Evolutionary conservation across 2,797 vertebrate genomes (phyloP), one percentile per base, ranked within the genome.

Genomic region (Champsocephalus gunnari): DNA sequence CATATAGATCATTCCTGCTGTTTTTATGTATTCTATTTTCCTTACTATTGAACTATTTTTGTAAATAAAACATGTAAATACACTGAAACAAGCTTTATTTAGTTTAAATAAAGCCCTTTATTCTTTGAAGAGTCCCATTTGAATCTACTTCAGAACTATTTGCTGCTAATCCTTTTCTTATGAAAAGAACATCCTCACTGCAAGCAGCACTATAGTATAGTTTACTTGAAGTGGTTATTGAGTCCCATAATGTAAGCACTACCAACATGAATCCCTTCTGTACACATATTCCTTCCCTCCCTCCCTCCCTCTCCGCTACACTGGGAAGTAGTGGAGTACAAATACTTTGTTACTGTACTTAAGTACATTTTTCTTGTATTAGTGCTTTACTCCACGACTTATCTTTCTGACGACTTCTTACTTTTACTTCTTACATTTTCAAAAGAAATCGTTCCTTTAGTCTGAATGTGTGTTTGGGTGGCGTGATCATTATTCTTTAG

Each of bases 241-340:
- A 59, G 44, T 54, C 34, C 41, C 5, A 61, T 66, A 12, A 43
- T 13, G 21, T 56, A 58, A 79, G 50, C 19, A 16, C 8, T 53
- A 11, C 1, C 28, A 65, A 43, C 45, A 55, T 60, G 28, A 59
- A 59, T 67, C 14, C 49, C 13, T 16, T 59, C 17, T 12, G 4
- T 19, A 24, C 21, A 11, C 3, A 19, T 3, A 2, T 21, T 9
- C 3, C 8, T 38, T 48, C 2, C 11, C 41, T 9, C 21, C 2
- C 21, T 21, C 21, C 21, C 21, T n/a, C 54, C 6, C 28, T 47
- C 58, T 38, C 49, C 34, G 3, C 3, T 28, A 28, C 16, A 1
- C 11, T 45, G 28, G 3, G 28, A 28, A 5, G 28, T 28, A 28
- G 28, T 28, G 28, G 28, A 28, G 28, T 28, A 28, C 28, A 28